Percentiles rank a stretch among this genome's conserved stretches.
Evolutionary conservation across 1,140 invertebrate species (phyloP).

Genomic region (Fopius arisanus): DNA sequence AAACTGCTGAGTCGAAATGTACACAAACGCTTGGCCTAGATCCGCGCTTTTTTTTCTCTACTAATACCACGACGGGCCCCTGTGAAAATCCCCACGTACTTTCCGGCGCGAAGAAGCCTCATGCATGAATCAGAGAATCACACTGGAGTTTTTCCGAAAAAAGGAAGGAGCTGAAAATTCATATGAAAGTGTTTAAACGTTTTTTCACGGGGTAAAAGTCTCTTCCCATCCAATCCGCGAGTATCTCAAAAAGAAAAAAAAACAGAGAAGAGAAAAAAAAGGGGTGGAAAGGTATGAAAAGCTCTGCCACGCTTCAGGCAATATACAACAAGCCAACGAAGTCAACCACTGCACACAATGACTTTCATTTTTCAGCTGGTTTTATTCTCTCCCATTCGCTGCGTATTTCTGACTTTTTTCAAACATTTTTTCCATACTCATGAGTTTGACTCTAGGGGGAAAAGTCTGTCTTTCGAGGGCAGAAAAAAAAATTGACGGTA

Average conservation of each 20-base stretch:
- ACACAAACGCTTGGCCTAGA: slow-evolving; percentile 8
- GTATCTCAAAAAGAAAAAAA: neutral
- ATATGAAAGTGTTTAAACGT: neutral
- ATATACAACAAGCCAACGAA: neutral
- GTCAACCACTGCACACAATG: slow-evolving; percentile 13
- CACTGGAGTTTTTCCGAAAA: neutral
- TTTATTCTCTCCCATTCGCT: neutral
- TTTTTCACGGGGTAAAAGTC: neutral
- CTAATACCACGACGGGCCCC: neutral
- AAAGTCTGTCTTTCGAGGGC: neutral
- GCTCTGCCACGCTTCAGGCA: neutral
- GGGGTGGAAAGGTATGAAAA: neutral
- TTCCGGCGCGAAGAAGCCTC: slow-evolving; percentile 7
- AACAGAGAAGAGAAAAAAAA: neutral
- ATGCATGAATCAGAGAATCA: slow-evolving; percentile 2
- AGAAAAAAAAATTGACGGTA: neutral
- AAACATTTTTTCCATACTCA: neutral
- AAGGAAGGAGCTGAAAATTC: neutral
- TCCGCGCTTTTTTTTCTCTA: neutral
- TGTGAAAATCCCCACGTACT: neutral
- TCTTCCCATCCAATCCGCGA: neutral
- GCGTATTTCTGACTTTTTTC: neutral
- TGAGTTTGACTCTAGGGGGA: neutral
- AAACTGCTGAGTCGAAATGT: neutral
- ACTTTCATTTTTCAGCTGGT: neutral